These are phyloP conservation scores for Aegypius monachus DNA, from an alignment of 2,113 vertebrate genomes.

Conservation along the genomic window DNA sequence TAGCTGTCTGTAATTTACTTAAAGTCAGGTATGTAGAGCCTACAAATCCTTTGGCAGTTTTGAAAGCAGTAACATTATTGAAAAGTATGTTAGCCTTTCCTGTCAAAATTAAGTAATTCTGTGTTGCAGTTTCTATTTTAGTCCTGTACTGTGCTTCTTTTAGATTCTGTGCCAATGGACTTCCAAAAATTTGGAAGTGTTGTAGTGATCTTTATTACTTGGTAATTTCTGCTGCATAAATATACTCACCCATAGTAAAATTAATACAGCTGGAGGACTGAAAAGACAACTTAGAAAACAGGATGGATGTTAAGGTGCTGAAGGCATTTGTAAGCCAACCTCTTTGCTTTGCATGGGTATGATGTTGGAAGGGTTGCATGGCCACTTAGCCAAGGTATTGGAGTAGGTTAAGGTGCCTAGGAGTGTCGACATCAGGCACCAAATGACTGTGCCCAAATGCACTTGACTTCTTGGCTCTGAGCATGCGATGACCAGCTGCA, in stretches of 20 bases:
- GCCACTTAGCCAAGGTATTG: neutral
- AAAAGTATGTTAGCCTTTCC: neutral
- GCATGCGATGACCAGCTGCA: neutral
- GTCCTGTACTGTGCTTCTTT: neutral
- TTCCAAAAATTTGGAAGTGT: neutral
- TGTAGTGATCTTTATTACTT: neutral
- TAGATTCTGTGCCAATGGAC: neutral
- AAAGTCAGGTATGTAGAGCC: neutral
- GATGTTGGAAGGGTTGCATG: neutral
- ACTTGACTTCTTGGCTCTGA: neutral
- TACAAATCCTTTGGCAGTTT: neutral
- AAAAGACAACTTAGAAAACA: neutral
- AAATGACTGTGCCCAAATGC: neutral
- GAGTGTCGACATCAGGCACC: neutral
- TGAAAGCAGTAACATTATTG: neutral
- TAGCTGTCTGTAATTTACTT: neutral
- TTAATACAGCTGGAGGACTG: neutral
- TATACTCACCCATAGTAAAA: neutral
- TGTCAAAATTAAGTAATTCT: neutral
- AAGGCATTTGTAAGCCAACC: neutral
- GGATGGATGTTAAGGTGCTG: neutral
- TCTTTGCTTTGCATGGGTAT: neutral
- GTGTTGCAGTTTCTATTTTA: neutral
- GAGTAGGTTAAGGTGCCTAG: neutral
- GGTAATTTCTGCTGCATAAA: neutral